Evolutionary conservation across 2,113 vertebrate species (phyloP), one percentile per base, ranked within the genome.

Genomic region (Corydoras maculifer): DNA sequence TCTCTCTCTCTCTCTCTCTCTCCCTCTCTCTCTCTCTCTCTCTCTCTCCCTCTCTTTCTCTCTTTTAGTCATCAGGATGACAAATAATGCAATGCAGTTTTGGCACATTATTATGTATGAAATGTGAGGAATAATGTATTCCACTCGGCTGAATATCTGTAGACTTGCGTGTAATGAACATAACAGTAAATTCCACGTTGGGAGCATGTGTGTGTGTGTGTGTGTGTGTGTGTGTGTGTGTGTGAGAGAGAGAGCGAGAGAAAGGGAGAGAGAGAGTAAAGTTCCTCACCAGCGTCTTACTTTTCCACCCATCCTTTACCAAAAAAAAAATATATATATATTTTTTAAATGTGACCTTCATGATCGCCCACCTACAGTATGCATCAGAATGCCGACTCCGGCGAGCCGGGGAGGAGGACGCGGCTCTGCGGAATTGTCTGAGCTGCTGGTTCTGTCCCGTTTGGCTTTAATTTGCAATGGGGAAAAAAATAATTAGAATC

Each of bases 401-500:
- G 32, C 32, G 32, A 35, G 32, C 3, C 35, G 7, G 35, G 35
- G 35, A 43, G 70, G 73, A 73, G 66, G 58, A 73, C 65, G 69
- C 69, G 50, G 57, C 74, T 51, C 32, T 58, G 70, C 74, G 72
- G 82, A 83, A 87, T 86, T 86, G 81, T 83, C 83, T 84, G 78
- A 87, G 87, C 89, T 88, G 73, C 68, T 83, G 86, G 86, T 88
- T 90, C 88, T 89, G 87, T 94, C 90, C 88, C 86, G 92, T 93
- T 94, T 94, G 93, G 92, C 94, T 94, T 96, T 95, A 96, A 98
- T 98, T 98, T 98, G 95, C 94, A 95, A 92, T 93, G 88, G 90
- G 65, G 89, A 80, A 92, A 43, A 25, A 91, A 97, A 98, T 98
- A 96, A 98, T 99, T 98, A 97, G 94, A 96, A 94, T 96, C 93